Conservation (phyloP, 2,888 invertebrate species). For the Pasiphila rectangulata region DNA sequence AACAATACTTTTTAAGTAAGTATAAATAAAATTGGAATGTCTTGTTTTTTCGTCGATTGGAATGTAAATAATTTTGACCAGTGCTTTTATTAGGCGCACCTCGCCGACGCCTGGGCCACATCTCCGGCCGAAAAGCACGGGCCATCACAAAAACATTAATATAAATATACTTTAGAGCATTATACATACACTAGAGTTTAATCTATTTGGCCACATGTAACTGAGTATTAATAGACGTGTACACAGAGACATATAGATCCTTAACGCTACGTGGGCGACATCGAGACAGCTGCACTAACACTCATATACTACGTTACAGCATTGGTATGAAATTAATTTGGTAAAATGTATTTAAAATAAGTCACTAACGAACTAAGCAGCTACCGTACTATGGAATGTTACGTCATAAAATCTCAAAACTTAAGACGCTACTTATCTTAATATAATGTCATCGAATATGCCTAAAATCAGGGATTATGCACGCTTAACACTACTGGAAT, state of each 20-base stretch:
- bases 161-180: constrained; percentile 2
- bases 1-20: constrained; percentile 24
- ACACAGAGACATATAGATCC: constrained; percentile 13
- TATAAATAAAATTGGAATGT: constrained; percentile 36
- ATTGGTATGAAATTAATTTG: constrained; percentile 79
- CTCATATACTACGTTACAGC: constrained; percentile 64
- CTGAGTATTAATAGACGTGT: constrained; percentile 35
- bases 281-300: constrained; percentile 41
- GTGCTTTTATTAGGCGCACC: not conserved
- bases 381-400: constrained; percentile 69
- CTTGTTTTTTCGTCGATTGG: constrained; percentile 20
- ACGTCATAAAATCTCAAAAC: constrained; percentile 65
- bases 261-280: constrained; percentile 18
- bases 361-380: constrained; percentile 64
- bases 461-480: constrained; percentile 54
- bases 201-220: constrained; percentile 53
- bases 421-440: constrained; percentile 30
- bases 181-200: constrained; percentile 30
- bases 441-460: constrained; percentile 42
- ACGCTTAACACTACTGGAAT: constrained; percentile 69
- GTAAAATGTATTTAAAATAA: constrained; percentile 60
- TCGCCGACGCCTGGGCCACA: too few relatives aligned
- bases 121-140: constrained; percentile 2
- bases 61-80: constrained; percentile 19
- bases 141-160: constrained; percentile 11